These are phyloP conservation scores for Perca schrenkii DNA, from an alignment of 2,113 vertebrate species.

Conservation along the genomic window DNA sequence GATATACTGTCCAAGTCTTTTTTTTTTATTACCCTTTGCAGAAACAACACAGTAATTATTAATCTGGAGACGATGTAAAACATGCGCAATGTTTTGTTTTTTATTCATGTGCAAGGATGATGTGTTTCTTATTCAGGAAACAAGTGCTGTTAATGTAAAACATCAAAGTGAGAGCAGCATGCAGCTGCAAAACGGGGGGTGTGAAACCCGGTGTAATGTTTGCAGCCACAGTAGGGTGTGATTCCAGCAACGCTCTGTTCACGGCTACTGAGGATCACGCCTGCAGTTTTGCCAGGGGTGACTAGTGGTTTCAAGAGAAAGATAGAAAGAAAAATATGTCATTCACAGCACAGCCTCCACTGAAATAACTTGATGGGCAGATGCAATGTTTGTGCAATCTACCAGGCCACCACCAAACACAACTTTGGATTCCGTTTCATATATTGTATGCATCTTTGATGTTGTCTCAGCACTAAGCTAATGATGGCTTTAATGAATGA, in stretches of 20 bases:
- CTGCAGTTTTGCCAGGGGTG: slow-evolving; percentile 56
- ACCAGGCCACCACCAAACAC: not conserved
- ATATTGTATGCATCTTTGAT: slow-evolving; percentile 42
- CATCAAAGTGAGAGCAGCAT: slow-evolving; percentile 53
- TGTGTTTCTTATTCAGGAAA: slow-evolving; percentile 27
- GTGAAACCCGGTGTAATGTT: slow-evolving; percentile 66
- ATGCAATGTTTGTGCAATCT: slow-evolving; percentile 26
- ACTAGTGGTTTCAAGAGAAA: slow-evolving; percentile 25
- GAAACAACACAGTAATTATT: slow-evolving; percentile 8
- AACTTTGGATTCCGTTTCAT: slow-evolving; percentile 46
- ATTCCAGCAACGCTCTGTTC: slow-evolving; percentile 44
- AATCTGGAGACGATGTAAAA: not conserved
- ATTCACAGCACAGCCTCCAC: slow-evolving; percentile 29
- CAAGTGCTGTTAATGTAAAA: slow-evolving; percentile 52
- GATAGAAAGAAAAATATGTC: slow-evolving; percentile 31
- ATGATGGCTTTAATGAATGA: slow-evolving; percentile 63
- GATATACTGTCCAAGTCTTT: not conserved
- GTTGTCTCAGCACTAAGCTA: slow-evolving; percentile 38
- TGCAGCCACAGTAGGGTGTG: slow-evolving; percentile 54
- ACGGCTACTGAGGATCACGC: slow-evolving; percentile 36
- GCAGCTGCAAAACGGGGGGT: slow-evolving; percentile 37
- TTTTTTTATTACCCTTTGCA: not conserved
- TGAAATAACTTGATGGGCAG: slow-evolving; percentile 31
- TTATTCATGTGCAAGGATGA: not conserved
- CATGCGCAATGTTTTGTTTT: slow-evolving; percentile 7